These are phyloP conservation scores for Quadroppia sp. DNA, from an alignment of 2,888 invertebrate genomes.

Conservation along the genomic window DNA sequence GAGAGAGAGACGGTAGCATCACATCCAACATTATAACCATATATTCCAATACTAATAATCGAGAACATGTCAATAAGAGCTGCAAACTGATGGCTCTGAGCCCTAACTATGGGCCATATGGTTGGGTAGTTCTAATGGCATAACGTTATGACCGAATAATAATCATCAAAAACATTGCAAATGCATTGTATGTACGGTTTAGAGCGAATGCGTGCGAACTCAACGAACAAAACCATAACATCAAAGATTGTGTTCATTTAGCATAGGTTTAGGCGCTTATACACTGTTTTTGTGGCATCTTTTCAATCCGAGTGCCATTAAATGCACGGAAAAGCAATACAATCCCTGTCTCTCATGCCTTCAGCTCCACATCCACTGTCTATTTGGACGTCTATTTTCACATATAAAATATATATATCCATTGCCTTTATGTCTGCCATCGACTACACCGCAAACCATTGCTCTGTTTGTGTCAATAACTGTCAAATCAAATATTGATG, in stretches of 20 bases:
- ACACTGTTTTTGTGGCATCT: slow-evolving; percentile 19
- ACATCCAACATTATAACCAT: slow-evolving; percentile 5
- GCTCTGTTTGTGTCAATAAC: not conserved
- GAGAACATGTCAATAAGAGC: slow-evolving; percentile 29
- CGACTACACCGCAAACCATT: not conserved
- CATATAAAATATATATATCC: no score
- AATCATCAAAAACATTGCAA: slow-evolving; percentile 14
- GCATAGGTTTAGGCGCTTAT: not conserved
- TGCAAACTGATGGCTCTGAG: not conserved
- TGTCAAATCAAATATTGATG: no score
- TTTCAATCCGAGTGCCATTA: slow-evolving; percentile 29
- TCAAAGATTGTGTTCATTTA: not conserved
- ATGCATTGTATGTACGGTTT: not conserved
- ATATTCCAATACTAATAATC: slow-evolving; percentile 19
- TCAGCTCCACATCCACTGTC: not conserved
- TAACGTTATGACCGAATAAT: slow-evolving; percentile 17
- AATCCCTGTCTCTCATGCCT: not conserved
- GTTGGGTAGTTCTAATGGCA: not conserved
- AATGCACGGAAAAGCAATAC: slow-evolving; percentile 22
- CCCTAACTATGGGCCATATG: slow-evolving; percentile 19
- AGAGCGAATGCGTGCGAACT: slow-evolving; percentile 19
- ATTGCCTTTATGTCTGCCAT: no score
- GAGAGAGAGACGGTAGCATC: not conserved
- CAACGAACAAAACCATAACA: not conserved
- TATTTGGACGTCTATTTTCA: not conserved